These are phyloP conservation scores for Phrynocephalus versicolor DNA, from an alignment of 2,113 vertebrate genomes.

Conservation along the genomic window DNA sequence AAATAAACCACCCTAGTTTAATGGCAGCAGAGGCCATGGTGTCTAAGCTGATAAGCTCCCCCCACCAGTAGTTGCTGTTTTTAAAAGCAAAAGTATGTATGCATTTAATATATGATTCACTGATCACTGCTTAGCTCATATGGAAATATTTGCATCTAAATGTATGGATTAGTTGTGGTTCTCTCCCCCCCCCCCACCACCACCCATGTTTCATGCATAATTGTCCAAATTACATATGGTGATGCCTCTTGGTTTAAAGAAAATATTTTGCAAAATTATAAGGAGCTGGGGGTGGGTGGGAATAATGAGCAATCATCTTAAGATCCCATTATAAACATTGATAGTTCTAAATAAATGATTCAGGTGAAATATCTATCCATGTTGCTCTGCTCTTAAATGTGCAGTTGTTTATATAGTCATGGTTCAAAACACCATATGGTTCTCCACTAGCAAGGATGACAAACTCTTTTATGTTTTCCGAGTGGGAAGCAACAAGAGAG, in stretches of 20 bases:
- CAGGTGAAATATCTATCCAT: not conserved
- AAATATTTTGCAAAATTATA: constrained; percentile 45
- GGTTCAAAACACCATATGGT: constrained; percentile 25
- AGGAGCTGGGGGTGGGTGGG: constrained; percentile 38
- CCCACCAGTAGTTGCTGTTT: not conserved
- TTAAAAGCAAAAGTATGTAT: not conserved
- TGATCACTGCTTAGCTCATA: not conserved
- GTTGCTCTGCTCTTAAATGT: not conserved
- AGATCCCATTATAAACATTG: constrained; percentile 35
- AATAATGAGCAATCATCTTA: constrained; percentile 33
- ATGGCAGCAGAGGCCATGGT: not conserved
- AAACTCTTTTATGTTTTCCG: constrained; percentile 1
- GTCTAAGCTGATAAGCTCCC: not conserved
- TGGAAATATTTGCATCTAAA: not conserved
- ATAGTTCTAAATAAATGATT: not conserved
- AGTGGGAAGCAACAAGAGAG: constrained; percentile 7
- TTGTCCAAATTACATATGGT: constrained; percentile 52
- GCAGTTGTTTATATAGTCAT: constrained; percentile 32
- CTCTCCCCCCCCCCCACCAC: no score
- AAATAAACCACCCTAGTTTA: no score
- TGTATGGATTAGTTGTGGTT: no score
- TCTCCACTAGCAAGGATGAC: not conserved
- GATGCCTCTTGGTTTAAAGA: constrained; percentile 49
- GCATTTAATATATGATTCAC: not conserved
- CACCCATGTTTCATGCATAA: not conserved